Percentiles rank a stretch among this genome's conserved stretches.
These are phyloP conservation scores for Caloenas nicobarica DNA, from an alignment of 2,113 vertebrate genomes.

Conservation along the genomic window DNA sequence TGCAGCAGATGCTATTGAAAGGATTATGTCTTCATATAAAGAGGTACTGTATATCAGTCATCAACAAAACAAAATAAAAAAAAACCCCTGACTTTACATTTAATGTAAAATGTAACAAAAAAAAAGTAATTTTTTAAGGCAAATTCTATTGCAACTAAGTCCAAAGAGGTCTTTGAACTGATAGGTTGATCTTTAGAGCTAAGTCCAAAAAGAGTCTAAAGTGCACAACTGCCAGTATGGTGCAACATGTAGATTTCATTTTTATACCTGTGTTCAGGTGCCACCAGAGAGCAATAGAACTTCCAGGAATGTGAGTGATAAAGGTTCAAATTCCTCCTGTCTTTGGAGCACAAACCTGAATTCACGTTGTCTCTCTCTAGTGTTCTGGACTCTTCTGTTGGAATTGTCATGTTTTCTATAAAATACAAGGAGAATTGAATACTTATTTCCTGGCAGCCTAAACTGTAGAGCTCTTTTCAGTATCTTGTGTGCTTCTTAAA, in stretches of 20 bases:
- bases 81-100: neutral
- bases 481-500: neutral
- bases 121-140: neutral
- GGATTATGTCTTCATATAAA: slow-evolving; percentile 99
- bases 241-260: neutral
- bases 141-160: neutral
- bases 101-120: neutral
- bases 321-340: neutral
- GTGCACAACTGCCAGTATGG: neutral
- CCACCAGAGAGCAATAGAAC: neutral
- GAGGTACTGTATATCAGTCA: slow-evolving; percentile 80
- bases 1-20: slow-evolving; percentile 95
- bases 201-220: neutral
- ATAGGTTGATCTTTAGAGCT: neutral
- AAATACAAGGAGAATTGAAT: neutral
- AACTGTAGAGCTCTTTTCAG: neutral
- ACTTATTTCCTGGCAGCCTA: neutral
- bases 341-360: neutral
- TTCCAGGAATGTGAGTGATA: neutral
- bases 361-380: neutral
- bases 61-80: neutral
- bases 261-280: neutral
- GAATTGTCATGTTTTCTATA: neutral
- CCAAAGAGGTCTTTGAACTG: neutral
- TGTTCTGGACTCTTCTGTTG: neutral